Percentiles rank a stretch among this genome's conserved stretches.
Conservation (phyloP, 2,113 vertebrate species). For the Mobula birostris region DNA sequence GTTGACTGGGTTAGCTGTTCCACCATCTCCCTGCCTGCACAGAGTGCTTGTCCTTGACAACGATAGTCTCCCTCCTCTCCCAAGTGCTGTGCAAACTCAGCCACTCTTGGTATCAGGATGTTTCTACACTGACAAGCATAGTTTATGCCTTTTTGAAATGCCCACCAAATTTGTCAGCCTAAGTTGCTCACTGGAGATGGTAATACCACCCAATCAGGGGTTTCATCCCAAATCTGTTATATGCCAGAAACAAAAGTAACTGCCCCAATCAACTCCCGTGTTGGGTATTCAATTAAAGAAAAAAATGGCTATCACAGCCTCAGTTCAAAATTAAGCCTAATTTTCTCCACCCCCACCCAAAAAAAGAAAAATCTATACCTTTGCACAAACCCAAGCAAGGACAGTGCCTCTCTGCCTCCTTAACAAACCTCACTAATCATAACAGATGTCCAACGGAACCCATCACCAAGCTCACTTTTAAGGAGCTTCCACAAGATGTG, state of each 20-base stretch:
- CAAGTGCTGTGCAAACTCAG: background rate
- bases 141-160: background rate
- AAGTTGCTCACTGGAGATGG: background rate
- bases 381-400: background rate
- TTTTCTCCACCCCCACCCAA: background rate
- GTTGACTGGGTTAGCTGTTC: background rate
- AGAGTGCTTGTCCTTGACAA: background rate
- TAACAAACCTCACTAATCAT: background rate
- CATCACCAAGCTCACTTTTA: background rate
- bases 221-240: background rate
- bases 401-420: background rate
- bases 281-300: background rate
- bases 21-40: background rate
- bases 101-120: background rate
- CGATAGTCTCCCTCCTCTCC: background rate
- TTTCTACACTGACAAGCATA: no score
- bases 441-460: background rate
- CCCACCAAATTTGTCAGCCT: background rate
- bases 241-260: background rate
- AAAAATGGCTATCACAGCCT: background rate
- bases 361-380: background rate
- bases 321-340: background rate
- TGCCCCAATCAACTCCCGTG: background rate
- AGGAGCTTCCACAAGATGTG: background rate
- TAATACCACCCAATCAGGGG: background rate